Evolutionary conservation across 2,113 vertebrate species (phyloP), one percentile per base, ranked within the genome.

Genomic region (Cyanistes caeruleus): DNA sequence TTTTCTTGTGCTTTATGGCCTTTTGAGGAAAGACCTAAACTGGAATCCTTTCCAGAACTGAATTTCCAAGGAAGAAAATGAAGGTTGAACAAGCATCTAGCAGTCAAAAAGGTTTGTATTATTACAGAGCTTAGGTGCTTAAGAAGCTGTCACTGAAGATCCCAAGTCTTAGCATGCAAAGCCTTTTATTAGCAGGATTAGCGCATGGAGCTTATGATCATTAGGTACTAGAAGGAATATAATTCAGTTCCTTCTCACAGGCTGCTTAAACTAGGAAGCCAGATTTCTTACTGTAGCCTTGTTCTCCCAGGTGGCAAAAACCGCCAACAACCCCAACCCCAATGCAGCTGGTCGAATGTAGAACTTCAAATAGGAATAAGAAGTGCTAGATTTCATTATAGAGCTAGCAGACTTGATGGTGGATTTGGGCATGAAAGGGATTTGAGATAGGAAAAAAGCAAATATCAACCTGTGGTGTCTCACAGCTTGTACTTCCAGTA

Each of bases 291-390:
- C 62, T 93, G 20, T 27, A 62, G 28, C 9, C 18, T 89, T 74
- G 5, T 84, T 89, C 63, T 41, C 27, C 23, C 10, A 44, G 39
- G 39, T 72, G 53, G 33, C 46, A 87, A 89, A 84, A 72, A 6
- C 2, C 3, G 8, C 14, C 13, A 62, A 4, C 16, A 59, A 7
- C 4, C 5, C 6, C 6, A 17, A 5, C 23, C 23, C n/a, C 43
- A 60, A 5, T 9, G 30, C 0, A 43, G 43, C 14, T 5, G 43
- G 43, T 43, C 3, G 15, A 43, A 43, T 33, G 35, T 65, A 23
- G n/a, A 46, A 41, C 23, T 88, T 81, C 48, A 55, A 6, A 37
- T 7, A 60, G 24, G 27, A 76, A 10, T 67, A 72, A 69, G 28
- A 28, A 70, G 20, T 9, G 13, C 18, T 76, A 37, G 43, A 49